Conservation (phyloP, 2,888 invertebrate species). For the Uloborus plumipes region DNA sequence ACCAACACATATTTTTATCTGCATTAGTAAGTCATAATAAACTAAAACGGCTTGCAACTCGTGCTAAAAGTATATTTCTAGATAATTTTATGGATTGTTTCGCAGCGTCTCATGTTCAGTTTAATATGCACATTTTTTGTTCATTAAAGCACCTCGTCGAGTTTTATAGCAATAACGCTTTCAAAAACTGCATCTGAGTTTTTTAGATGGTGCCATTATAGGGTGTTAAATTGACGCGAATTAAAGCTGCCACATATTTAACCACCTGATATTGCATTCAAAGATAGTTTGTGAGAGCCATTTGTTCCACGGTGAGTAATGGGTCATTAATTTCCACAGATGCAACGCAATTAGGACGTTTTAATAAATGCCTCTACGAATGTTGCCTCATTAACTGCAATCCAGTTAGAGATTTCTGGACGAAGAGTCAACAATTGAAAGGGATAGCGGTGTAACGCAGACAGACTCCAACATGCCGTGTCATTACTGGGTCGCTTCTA, state of each 20-base stretch:
- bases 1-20: no score
- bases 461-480: no score
- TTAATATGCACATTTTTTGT: no score
- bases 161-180: no score
- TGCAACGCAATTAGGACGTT: conserved; percentile 56
- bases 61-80: no score
- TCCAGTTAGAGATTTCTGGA: conserved; percentile 35
- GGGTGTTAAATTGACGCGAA: conserved; percentile 23
- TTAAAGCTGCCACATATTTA: conserved; percentile 22
- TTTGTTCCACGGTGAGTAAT: conserved; percentile 38
- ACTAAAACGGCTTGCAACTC: no score
- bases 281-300: conserved; percentile 32
- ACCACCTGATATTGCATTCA: conserved; percentile 17
- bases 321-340: conserved; percentile 50
- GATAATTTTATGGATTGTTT: no score
- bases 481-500: no score
- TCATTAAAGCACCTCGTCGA: no score
- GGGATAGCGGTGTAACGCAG: conserved; percentile 20
- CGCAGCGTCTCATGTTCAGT: no score
- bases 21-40: no score
- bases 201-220: not conserved
- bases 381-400: conserved; percentile 40
- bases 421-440: conserved; percentile 21
- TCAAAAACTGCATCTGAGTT: no score
- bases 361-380: conserved; percentile 50